Base-by-base conservation (phyloP, 2,888 invertebrate genomes). In the Zonitis immaculata region DNA sequence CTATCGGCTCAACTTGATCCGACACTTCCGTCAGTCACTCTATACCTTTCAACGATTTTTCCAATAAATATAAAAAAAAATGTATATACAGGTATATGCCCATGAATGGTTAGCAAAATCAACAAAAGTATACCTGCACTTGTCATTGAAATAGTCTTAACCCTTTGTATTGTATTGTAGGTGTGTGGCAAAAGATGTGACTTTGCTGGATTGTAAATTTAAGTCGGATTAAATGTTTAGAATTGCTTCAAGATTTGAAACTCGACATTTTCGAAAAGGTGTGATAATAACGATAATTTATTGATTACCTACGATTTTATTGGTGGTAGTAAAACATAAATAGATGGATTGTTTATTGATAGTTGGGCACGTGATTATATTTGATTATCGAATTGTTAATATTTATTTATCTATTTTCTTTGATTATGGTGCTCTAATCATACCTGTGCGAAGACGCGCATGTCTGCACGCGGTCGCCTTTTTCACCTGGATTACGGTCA, bases 361-460 rank as follows among this genome's bases (percentile, higher is more conserved):
- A 5, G 5, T 22, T 22, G 3, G 5, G 22, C 22, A 22, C 22
- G 22, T 22, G 22, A 22, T 22, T 22, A 3, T 3, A 22, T 22
- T 22, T 22, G 22, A 22, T 22, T 22, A 22, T 22, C 22, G 22
- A 22, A 22, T 27, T 27, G 27, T 6, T 27, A 9, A 2, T n/a
- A 8, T 27, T 4, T 6, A 8, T 9, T 9, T 9, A 27, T 27
- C 8, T 27, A 5, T 27, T 4, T 27, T 4, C 11, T 28, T 18
- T 9, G 9, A 11, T 20, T 42, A 12, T 42, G 7, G n/a, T 14
- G 11, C n/a, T n/a, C n/a, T n/a, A n/a, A 49, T 63, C 66, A 50
- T 68, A 71, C 71, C 70, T 71, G 70, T 57, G 63, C 60, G 55
- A 67, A 62, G 58, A 63, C 62, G 66, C 68, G 71, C 71, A 71